Evolutionary conservation across 1,140 invertebrate genomes (phyloP).

Genomic region (Drosophila rufa): DNA sequence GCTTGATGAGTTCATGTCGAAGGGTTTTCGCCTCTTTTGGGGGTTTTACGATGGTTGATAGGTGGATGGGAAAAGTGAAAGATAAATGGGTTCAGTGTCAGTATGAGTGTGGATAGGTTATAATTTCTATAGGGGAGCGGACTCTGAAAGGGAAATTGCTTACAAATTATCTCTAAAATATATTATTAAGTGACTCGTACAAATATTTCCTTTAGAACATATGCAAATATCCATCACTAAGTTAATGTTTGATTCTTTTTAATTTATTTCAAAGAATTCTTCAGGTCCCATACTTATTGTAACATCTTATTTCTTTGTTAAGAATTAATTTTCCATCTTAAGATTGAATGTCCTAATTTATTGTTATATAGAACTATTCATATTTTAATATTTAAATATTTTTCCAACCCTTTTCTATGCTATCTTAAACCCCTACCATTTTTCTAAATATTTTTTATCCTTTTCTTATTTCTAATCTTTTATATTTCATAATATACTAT

Average conservation of each 20-base stretch:
- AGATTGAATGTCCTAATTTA: too few species aligned
- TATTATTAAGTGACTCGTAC: neutral
- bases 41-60: slow-evolving; percentile 16
- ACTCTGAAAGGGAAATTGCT: neutral
- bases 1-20: slow-evolving; percentile 42
- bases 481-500: too few species aligned
- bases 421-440: too few species aligned
- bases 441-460: neutral
- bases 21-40: slow-evolving; percentile 16
- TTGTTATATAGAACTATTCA: neutral
- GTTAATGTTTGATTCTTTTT: too few species aligned
- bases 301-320: too few species aligned
- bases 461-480: too few species aligned
- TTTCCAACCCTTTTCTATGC: neutral
- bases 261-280: too few species aligned
- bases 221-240: rapidly evolving
- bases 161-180: neutral
- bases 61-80: slow-evolving; percentile 13
- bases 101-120: neutral
- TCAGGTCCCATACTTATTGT: too few species aligned
- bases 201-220: neutral
- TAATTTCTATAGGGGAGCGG: neutral
- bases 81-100: neutral
- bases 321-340: too few species aligned
- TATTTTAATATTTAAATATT: neutral